Percentiles rank a stretch among this genome's conserved stretches.
Conservation (phyloP, 2,888 invertebrate species). For the Andrena flavipes region DNA sequence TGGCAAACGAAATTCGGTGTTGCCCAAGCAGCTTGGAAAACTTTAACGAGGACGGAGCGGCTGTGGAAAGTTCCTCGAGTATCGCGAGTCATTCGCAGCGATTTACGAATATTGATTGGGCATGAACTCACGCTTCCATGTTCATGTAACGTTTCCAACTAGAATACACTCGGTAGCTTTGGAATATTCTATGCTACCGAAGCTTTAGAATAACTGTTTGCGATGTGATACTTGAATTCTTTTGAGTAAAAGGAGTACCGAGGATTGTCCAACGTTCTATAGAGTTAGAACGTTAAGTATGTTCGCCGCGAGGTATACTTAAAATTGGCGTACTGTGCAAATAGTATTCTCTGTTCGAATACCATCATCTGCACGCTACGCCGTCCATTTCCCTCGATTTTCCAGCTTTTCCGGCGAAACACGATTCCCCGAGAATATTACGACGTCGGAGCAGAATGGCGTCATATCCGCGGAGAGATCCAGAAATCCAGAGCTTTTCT, state of each 20-base stretch:
- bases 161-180: too few relatives aligned
- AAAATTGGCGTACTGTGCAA: background rate
- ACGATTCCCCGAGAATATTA: constrained; percentile 17
- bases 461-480: constrained; percentile 32
- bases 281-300: background rate
- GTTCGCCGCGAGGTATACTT: background rate
- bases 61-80: background rate
- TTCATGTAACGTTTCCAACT: too few relatives aligned
- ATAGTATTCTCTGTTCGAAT: constrained; percentile 12
- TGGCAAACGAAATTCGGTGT: background rate
- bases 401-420: constrained; percentile 4
- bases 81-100: background rate
- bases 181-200: too few relatives aligned
- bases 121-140: too few relatives aligned
- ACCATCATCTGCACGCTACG: constrained; percentile 1
- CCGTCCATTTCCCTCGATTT: constrained; percentile 9
- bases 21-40: background rate
- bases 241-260: too few relatives aligned
- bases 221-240: too few relatives aligned
- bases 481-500: constrained; percentile 26
- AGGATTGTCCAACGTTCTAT: too few relatives aligned
- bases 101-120: background rate
- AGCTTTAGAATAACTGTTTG: too few relatives aligned
- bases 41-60: background rate
- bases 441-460: background rate